phyloP scores from a whole-genome alignment of 1,140 invertebrate species.

The Drosophila kohkoa region DNA sequence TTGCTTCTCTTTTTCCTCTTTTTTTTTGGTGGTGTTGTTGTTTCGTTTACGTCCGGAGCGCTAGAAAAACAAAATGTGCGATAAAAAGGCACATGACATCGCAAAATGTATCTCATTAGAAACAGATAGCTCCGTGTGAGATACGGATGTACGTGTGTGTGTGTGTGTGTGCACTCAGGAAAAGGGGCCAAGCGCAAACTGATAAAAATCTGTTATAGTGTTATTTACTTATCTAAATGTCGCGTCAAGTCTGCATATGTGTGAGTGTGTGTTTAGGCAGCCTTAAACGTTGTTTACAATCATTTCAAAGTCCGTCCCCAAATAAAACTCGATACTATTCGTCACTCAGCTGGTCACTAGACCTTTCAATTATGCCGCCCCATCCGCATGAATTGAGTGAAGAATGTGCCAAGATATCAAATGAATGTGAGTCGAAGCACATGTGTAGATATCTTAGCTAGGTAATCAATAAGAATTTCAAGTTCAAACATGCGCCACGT shows the following conservation, averaged over 20 bases:
- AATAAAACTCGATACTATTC: slow-evolving; percentile 19
- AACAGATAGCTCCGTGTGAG: slow-evolving; percentile 21
- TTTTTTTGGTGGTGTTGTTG: background rate
- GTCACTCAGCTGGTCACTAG: slow-evolving; percentile 35
- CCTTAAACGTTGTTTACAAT: slow-evolving; percentile 66
- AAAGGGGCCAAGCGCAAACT: slow-evolving; percentile 50
- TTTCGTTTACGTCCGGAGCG: slow-evolving; percentile 31
- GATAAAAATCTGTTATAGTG: slow-evolving; percentile 57
- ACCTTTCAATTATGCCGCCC: slow-evolving; percentile 51
- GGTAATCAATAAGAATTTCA: slow-evolving; percentile 68
- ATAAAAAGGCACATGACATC: slow-evolving; percentile 79
- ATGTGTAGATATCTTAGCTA: background rate
- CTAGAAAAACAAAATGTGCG: slow-evolving; percentile 61
- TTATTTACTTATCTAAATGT: slow-evolving; percentile 9
- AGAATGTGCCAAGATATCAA: background rate
- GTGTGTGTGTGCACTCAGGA: slow-evolving; percentile 17
- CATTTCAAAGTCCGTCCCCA: slow-evolving; percentile 62
- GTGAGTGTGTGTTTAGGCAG: slow-evolving; percentile 26
- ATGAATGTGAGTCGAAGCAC: slow-evolving; percentile 21
- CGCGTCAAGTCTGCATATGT: background rate
- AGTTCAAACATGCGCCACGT: slow-evolving; percentile 60
- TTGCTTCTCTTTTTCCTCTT: slow-evolving; percentile 30
- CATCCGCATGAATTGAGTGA: slow-evolving; percentile 9
- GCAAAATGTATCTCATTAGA: slow-evolving; percentile 48
- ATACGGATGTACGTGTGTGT: background rate